Evolutionary conservation across 2,113 vertebrate genomes (phyloP), one percentile per base, ranked within the genome.

Genomic region (Istiophorus platypterus): DNA sequence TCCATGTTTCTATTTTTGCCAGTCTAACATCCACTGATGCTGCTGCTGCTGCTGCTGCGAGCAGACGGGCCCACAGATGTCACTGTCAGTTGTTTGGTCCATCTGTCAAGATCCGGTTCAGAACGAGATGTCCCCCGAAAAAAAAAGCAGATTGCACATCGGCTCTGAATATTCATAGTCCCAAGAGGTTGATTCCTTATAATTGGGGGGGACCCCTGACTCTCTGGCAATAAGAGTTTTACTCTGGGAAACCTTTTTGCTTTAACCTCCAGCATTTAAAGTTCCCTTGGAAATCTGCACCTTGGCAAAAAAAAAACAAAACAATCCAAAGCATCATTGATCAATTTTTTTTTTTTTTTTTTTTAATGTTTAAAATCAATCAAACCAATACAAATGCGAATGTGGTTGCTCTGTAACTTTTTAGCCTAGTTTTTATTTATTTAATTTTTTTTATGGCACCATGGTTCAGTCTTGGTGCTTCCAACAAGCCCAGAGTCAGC

Each of bases 21-120:
- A 7, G 24, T 58, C 54, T 72, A 39, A 49, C 67, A 37, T 78
- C 70, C 64, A 85, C 47, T 24, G 22, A 69, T 67, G 82, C 71
- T 68, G 82, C 42, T 78, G 81, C 70, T 67, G 85, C 47, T 24
- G 22, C 72, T 67, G 82, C 71, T 68, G 82, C 42, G 1, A 68
- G 59, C 87, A 89, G 76, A 84, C 24, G 62, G 69, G 45, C 69
- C 34, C 75, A 64, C 87, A 91, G 81, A 86, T 86, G 87, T 78
- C 88, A 72, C 78, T 22, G 72, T 83, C 86, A 62, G 70, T 85
- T 41, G 81, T 86, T 79, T 4, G 39, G 81, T 75, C 82, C 68
- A 15, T 88, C 85, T 83, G 86, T 83, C 88, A 59, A 5, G 52
- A 39, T 81, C 75, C 65, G 31, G 75, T 82, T 80, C 65, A 37